Evolutionary conservation across 2,797 vertebrate genomes (phyloP).

Genomic region (Yasuhikotakia modesta): DNA sequence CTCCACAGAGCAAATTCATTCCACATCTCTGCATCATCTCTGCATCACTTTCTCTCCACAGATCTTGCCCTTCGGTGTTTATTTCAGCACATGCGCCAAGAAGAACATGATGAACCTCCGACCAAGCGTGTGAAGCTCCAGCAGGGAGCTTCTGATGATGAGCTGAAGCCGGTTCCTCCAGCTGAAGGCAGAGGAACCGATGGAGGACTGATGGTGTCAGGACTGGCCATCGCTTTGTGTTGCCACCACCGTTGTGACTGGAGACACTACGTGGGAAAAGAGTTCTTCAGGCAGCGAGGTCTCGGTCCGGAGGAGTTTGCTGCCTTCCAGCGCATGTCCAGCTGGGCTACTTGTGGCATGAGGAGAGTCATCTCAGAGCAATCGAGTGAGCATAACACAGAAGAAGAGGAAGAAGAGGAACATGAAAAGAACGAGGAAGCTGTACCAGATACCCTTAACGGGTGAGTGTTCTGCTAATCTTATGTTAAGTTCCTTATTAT

Average conservation of each 20-base stretch:
- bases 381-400: background rate
- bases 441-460: conserved; percentile 62
- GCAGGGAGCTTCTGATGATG: conserved; percentile 1
- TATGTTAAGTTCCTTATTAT: background rate
- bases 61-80: conserved; percentile 93
- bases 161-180: conserved; percentile 3
- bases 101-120: conserved; percentile 64
- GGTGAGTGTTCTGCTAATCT: conserved; percentile 70
- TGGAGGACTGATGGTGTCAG: conserved; percentile 71
- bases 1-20: background rate
- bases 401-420: conserved; percentile 64
- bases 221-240: conserved; percentile 89
- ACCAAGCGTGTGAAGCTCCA: conserved; percentile 76
- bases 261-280: conserved; percentile 91
- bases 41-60: conserved; percentile 56
- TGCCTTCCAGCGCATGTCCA: conserved; percentile 92
- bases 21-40: no score
- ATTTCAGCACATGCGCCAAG: conserved; percentile 70
- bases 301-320: conserved; percentile 85
- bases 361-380: conserved; percentile 56
- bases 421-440: conserved; percentile 67
- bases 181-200: conserved; percentile 16
- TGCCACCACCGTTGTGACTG: conserved; percentile 97
- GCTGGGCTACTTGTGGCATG: conserved; percentile 95
- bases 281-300: conserved; percentile 84